These are phyloP conservation scores for Lucilia cuprina DNA, from an alignment of 1,140 invertebrate species.

Conservation along the genomic window DNA sequence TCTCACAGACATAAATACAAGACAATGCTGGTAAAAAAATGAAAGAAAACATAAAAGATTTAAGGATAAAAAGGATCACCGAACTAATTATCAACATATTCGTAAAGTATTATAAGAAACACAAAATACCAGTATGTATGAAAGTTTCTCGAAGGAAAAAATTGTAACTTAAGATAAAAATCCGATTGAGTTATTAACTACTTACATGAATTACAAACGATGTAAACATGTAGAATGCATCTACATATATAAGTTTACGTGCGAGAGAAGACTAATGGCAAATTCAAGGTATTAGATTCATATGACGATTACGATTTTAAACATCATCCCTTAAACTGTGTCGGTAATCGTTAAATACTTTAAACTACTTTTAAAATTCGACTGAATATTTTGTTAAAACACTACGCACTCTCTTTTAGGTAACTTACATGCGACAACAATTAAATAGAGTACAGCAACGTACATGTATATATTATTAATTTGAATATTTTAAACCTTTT, in stretches of 20 bases:
- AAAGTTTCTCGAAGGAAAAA: neutral
- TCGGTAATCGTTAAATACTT: conserved; percentile 59
- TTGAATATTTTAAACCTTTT: too few relatives aligned
- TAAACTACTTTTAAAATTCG: conserved; percentile 46
- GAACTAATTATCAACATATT: conserved; percentile 55
- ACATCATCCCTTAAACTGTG: conserved; percentile 60
- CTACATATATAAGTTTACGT: neutral
- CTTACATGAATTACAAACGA: too few relatives aligned
- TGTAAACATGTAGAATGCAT: neutral
- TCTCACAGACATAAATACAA: conserved; percentile 4
- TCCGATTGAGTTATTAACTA: conserved; percentile 34
- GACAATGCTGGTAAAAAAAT: neutral
- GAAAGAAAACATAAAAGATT: conserved; percentile 24
- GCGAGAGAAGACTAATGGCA: neutral
- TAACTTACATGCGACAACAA: neutral
- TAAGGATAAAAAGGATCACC: conserved; percentile 50
- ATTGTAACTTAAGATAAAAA: conserved; percentile 17
- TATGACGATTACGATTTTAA: conserved; percentile 28
- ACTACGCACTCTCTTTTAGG: neutral
- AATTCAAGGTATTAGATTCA: neutral
- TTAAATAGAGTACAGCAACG: too few relatives aligned
- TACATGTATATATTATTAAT: too few relatives aligned
- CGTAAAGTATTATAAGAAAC: neutral
- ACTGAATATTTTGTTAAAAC: too few relatives aligned
- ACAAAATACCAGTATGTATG: neutral